These are phyloP conservation scores for Aphelenchoides avenae DNA, from an alignment of 1,140 invertebrate genomes.

Conservation along the genomic window DNA sequence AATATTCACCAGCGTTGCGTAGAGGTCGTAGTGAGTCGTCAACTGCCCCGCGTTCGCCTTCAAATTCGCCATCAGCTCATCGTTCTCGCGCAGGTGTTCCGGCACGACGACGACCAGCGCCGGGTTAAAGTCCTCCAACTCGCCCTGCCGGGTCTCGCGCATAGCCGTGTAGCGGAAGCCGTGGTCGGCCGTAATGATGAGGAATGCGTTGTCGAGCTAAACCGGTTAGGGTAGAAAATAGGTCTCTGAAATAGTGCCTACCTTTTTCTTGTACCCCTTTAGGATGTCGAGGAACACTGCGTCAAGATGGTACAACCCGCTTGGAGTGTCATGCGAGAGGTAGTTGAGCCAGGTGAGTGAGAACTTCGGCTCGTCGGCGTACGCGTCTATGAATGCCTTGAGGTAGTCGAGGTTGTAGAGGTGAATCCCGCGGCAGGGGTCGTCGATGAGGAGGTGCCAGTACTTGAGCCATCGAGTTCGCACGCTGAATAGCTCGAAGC, in stretches of 20 bases:
- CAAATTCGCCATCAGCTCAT: neutral
- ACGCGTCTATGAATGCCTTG: neutral
- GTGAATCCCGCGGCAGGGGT: no score
- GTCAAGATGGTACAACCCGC: neutral
- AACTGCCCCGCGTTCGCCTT: conserved; percentile 11
- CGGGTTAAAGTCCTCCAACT: conserved; percentile 2
- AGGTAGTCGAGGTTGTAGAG: neutral
- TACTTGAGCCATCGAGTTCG: no score
- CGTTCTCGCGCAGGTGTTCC: conserved; percentile 1
- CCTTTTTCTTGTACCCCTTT: no score
- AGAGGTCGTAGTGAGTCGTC: conserved; percentile 9
- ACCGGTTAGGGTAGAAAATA: no score
- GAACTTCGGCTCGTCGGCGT: no score
- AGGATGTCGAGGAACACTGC: neutral
- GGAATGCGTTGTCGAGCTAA: conserved; percentile 1
- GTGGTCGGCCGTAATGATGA: conserved; percentile 6
- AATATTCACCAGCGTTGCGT: conserved; percentile 7
- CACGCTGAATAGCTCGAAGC: no score
- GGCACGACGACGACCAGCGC: conserved; percentile 8
- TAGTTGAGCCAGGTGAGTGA: neutral
- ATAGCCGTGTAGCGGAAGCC: neutral
- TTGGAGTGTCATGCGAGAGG: neutral
- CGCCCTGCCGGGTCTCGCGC: neutral
- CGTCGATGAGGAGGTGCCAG: no score
- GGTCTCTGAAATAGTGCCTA: no score